Conservation (phyloP, 2,888 invertebrate species). For the Pandemis heparana region DNA sequence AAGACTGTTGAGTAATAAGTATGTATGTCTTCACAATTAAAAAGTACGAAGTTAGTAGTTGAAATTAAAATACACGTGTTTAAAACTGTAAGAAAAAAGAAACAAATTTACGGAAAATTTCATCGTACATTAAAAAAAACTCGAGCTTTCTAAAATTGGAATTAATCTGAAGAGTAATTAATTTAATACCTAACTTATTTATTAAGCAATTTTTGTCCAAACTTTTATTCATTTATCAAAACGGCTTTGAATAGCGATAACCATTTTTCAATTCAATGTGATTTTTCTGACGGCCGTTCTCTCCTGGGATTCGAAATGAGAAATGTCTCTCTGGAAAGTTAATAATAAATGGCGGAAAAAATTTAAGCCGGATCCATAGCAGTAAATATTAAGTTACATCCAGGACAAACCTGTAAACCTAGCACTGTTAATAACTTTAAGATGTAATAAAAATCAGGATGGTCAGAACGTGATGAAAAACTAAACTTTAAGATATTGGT, state of each 20-base stretch:
- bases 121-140: no score
- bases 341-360: slow-evolving; percentile 5
- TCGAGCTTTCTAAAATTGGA: neutral
- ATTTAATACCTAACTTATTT: neutral
- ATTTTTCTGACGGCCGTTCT: slow-evolving; percentile 12
- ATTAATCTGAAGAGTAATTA: neutral
- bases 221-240: slow-evolving; percentile 21
- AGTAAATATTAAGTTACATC: neutral
- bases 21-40: no score
- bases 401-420: neutral
- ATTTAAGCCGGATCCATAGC: neutral
- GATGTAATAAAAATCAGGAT: neutral
- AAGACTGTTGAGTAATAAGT: neutral
- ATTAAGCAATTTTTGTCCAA: slow-evolving; percentile 8
- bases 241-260: slow-evolving; percentile 15
- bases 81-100: no score
- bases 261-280: slow-evolving; percentile 22
- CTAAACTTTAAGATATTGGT: no score
- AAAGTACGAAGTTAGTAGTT: no score
- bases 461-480: neutral
- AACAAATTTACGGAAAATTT: no score
- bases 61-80: neutral
- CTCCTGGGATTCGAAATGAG: slow-evolving; percentile 18
- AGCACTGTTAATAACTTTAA: neutral
- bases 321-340: slow-evolving; percentile 6